Evolutionary conservation across 2,888 invertebrate species (phyloP).

Genomic region (Tipula confusa): DNA sequence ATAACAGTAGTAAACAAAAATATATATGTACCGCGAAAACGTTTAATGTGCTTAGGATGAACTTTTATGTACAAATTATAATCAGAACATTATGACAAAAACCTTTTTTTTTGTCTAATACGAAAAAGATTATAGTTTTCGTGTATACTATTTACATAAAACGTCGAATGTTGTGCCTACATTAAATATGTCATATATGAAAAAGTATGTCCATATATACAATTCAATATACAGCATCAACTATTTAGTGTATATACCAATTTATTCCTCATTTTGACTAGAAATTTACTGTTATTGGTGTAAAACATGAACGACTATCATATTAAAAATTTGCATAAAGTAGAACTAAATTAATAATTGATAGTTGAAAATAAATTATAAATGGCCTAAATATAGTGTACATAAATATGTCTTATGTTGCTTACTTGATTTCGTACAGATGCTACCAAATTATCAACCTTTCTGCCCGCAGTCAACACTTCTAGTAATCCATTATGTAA

Average conservation of each 20-base stretch:
- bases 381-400: neutral
- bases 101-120: neutral
- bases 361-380: too few species aligned
- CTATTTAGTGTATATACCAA: neutral
- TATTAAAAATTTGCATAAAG: too few species aligned
- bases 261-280: neutral
- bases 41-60: neutral
- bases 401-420: neutral
- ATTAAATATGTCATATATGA: neutral
- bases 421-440: conserved; percentile 68
- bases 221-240: neutral
- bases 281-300: too few species aligned
- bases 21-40: neutral
- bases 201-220: neutral
- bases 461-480: conserved; percentile 72
- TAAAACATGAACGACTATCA: too few species aligned
- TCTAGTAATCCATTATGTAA: conserved; percentile 85
- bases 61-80: neutral
- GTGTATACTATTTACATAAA: neutral
- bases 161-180: neutral
- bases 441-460: conserved; percentile 74
- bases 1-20: too few species aligned
- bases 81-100: neutral
- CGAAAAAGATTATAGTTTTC: neutral
- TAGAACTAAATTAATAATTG: too few species aligned